Evolutionary conservation across 2,797 vertebrate species (phyloP), one percentile per base, ranked within the genome.

Genomic region (Halcyon chelicuti): DNA sequence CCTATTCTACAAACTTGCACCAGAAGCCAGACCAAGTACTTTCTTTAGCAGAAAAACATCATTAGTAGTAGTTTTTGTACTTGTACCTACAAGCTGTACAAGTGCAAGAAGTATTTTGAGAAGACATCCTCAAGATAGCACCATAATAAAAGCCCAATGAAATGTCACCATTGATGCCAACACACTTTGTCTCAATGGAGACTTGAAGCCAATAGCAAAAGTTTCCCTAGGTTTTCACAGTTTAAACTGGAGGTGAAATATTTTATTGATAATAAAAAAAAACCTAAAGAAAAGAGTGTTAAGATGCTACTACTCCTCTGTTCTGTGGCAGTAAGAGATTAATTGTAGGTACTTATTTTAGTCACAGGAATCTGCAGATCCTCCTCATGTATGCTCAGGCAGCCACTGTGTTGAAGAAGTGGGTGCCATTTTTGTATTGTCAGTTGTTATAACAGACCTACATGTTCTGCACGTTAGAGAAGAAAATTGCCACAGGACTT

Each of bases 401-500:
- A 93, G 22, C 71, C 60, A 62, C 85, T 83, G 51, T 52, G 28
- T 51, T 74, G 40, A 92, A 75, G 51, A 88, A 19, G 20, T n/a
- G 40, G 10, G 33, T 75, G 47, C n/a, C 26, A 71, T 76, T 95
- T 75, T 75, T 71, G 20, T 63, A 42, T 39, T 51, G 70, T 7
- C 58, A 63, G 51, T 52, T 95, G 81, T 94, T 91, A 73, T 35
- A 91, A 79, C 31, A 95, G 85, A 78, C n/a, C 60, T 94, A 67
- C 51, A 75, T 39, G 39, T 37, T 90, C 63, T 82, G 63, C 68
- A 76, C 44, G 72, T 52, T 63, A 89, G 51, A 70, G 68, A 77
- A 92, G 10, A 90, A 86, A 94, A 96, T 16, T 83, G 86, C 78
- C 79, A 88, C 22, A 67, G 75, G 71, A 71, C 60, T 63, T 75